Percentiles rank a stretch among this genome's conserved stretches.
phyloP scores from a whole-genome alignment of 2,113 vertebrate species.

The Herpailurus yagouaroundi region DNA sequence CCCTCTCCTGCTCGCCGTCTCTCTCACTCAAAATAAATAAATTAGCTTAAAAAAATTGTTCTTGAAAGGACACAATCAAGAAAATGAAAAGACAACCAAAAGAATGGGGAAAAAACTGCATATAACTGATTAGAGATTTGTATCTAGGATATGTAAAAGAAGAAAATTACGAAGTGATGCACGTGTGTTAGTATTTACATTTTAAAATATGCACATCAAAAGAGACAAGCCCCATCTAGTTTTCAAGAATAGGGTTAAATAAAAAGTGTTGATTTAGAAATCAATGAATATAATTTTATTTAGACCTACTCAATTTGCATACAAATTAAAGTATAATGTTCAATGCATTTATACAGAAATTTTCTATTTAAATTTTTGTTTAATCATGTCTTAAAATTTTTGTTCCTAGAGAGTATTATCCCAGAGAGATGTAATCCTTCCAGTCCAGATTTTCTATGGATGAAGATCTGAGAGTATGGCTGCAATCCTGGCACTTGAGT shows the following conservation, averaged over 20 bases:
- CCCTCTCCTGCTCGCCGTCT: no score
- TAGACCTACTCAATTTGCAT: neutral
- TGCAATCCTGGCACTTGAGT: neutral
- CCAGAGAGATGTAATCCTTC: neutral
- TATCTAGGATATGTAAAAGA: neutral
- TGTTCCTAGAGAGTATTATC: neutral
- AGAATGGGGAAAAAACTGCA: neutral
- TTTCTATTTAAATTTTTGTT: neutral
- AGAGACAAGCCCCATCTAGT: neutral
- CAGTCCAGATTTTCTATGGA: neutral
- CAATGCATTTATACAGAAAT: neutral
- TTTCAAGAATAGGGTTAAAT: neutral
- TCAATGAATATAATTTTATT: neutral
- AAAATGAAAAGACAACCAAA: neutral
- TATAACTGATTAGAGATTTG: neutral
- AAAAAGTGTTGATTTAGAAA: slow-evolving; percentile 1
- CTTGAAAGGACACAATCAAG: neutral
- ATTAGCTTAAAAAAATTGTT: neutral
- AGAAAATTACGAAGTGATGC: neutral
- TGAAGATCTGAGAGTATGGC: neutral
- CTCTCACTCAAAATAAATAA: no score
- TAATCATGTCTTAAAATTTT: neutral
- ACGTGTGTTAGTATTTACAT: neutral
- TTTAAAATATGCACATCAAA: neutral
- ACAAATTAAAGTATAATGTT: neutral